phyloP scores from a whole-genome alignment of 2,888 invertebrate species.

The Rhodophaea formosa region DNA sequence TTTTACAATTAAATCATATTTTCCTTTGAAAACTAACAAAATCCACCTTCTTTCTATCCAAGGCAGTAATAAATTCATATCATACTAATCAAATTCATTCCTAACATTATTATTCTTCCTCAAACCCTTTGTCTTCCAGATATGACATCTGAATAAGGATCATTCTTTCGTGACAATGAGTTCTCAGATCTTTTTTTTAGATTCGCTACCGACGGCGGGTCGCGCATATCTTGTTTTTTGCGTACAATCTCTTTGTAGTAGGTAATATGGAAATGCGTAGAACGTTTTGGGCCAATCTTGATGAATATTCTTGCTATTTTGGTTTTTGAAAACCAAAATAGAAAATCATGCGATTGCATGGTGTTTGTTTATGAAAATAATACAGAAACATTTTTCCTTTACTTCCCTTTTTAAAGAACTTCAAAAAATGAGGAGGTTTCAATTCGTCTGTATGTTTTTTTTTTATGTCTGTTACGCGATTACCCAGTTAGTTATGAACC shows the following conservation, averaged over 20 bases:
- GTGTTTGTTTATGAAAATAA: too few species aligned
- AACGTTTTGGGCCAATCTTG: not conserved
- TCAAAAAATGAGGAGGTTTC: too few species aligned
- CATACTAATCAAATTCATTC: not conserved
- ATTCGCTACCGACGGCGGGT: slow-evolving; percentile 3
- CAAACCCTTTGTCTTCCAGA: slow-evolving; percentile 10
- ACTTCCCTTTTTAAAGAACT: too few species aligned
- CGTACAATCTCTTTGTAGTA: slow-evolving; percentile 6
- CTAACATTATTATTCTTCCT: not conserved
- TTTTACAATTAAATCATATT: too few species aligned
- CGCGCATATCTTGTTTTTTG: slow-evolving; percentile 5
- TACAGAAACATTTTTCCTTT: too few species aligned
- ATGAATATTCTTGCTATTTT: not conserved
- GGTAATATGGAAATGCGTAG: slow-evolving; percentile 2
- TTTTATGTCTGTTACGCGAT: too few species aligned
- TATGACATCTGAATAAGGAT: slow-evolving; percentile 12
- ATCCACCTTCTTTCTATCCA: too few species aligned
- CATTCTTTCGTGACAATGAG: slow-evolving; percentile 11
- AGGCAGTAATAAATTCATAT: not conserved
- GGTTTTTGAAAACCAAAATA: too few species aligned
- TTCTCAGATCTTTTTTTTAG: slow-evolving; percentile 8
- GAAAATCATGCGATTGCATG: too few species aligned
- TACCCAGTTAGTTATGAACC: too few species aligned
- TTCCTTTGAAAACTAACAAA: too few species aligned
- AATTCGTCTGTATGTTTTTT: too few species aligned